These are phyloP conservation scores for Microtus oregoni DNA, from an alignment of 2,113 vertebrate genomes.

Conservation along the genomic window DNA sequence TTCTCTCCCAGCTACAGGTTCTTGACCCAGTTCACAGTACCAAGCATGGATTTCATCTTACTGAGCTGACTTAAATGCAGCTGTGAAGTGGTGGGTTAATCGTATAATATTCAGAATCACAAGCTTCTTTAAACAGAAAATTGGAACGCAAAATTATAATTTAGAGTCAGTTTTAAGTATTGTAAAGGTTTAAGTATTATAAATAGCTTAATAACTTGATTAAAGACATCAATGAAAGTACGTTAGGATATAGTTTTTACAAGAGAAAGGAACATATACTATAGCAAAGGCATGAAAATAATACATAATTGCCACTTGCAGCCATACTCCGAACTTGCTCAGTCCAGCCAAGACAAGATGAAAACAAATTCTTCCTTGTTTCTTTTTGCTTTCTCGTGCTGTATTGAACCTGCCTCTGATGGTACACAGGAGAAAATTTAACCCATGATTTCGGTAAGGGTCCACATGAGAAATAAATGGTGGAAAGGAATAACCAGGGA, in stretches of 20 bases:
- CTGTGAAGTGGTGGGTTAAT: background rate
- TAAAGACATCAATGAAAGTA: slow-evolving; percentile 38
- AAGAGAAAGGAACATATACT: slow-evolving; percentile 46
- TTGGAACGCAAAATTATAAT: slow-evolving; percentile 41
- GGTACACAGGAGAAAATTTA: background rate
- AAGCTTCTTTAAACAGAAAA: slow-evolving; percentile 40
- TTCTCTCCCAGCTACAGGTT: background rate
- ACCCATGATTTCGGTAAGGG: background rate
- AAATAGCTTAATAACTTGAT: slow-evolving; percentile 29
- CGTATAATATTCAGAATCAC: background rate
- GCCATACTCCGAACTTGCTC: background rate
- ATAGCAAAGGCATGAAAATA: slow-evolving; percentile 51
- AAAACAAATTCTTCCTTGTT: background rate
- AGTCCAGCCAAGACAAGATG: background rate
- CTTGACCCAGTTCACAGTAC: background rate
- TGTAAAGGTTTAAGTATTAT: slow-evolving; percentile 36
- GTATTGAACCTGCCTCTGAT: background rate
- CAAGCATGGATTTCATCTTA: background rate
- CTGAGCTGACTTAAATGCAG: background rate
- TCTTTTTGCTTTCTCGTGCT: background rate
- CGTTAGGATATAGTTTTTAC: slow-evolving; percentile 41
- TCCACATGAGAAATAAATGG: background rate
- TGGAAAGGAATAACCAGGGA: background rate
- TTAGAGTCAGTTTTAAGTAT: slow-evolving; percentile 41
- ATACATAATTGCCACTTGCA: background rate